Conservation (phyloP, 1,140 invertebrate genomes). For the Agrilus planipennis region DNA sequence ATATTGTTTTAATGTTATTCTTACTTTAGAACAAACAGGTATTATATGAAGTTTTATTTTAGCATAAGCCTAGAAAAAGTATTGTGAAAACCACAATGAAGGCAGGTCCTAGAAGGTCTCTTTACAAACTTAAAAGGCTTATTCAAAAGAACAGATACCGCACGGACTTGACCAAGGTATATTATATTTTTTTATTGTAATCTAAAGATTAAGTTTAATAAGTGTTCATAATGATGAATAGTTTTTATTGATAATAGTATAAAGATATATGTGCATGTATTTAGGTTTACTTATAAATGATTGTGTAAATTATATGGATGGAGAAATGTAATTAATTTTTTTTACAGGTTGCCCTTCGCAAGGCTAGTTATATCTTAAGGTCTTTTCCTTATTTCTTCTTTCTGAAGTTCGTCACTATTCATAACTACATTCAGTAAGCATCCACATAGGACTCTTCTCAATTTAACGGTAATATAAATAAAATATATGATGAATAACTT, state of each 20-base stretch:
- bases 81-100: constrained; percentile 66
- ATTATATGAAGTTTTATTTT: constrained; percentile 19
- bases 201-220: too few relatives aligned
- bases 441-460: constrained; percentile 49
- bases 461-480: too few relatives aligned
- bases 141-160: constrained; percentile 73
- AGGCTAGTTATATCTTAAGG: constrained; percentile 78
- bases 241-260: too few relatives aligned
- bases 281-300: too few relatives aligned
- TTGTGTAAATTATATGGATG: too few relatives aligned
- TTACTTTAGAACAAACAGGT: not conserved
- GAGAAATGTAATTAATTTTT: too few relatives aligned
- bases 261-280: too few relatives aligned
- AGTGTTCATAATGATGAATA: too few relatives aligned
- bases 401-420: constrained; percentile 54
- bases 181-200: too few relatives aligned
- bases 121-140: constrained; percentile 70
- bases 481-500: too few relatives aligned
- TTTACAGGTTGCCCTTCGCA: constrained; percentile 67
- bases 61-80: constrained; percentile 65
- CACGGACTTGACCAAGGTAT: constrained; percentile 74
- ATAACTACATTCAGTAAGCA: constrained; percentile 70
- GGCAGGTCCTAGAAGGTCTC: constrained; percentile 67
- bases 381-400: too few relatives aligned
- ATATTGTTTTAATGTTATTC: constrained; percentile 8